Base-by-base conservation (phyloP, 1,140 invertebrate genomes). In the Augochlora pura region DNA sequence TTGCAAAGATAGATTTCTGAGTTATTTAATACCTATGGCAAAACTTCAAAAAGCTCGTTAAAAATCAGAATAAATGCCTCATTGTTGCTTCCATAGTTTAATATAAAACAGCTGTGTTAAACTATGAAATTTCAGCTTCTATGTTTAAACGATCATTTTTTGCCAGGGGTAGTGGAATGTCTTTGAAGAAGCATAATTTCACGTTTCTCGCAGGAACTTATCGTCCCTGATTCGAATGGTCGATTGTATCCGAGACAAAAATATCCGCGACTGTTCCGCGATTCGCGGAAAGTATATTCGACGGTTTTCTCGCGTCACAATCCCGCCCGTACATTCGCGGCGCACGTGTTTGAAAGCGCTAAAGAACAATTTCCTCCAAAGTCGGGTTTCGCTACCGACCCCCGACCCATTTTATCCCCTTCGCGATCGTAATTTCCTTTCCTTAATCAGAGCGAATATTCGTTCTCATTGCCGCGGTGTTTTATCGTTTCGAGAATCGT, bases 361-460 rank as follows among this genome's bases (percentile, higher is more conserved):
- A 46, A 42, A 65, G 69, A 78, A 72, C 38, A 78, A 78, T 78
- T 72, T 78, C 69, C 69, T 46, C 9, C 12, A 46, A 32, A 64
- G 60, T 54, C 46, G 42, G 46, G 9, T 71, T n/a, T 64, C 39
- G 46, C 64, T 78, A 32, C 68, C 71, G 68, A 23, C 10, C 54
- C 76, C 59, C 23, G 23, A 9, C 12, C 23, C 18, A 54, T 72
- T 77, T 77, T 64, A 77, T 71, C 32, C 60, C 38, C 18, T n/a
- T 49, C 27, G 68, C 68, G 68, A 72, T 72, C 46, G 76, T 78
- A 78, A 78, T 72, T 78, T 72, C 60, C 60, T 46, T 72, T 57
- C 49, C 60, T 72, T 78, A 78, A 78, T 72, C 76, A 72, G 25
- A 46, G 27, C 5, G 68, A 77, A 77, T 79, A 79, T 79, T 79